phyloP scores from a whole-genome alignment of 2,113 vertebrate species.

The Nycticryphes semicollaris region DNA sequence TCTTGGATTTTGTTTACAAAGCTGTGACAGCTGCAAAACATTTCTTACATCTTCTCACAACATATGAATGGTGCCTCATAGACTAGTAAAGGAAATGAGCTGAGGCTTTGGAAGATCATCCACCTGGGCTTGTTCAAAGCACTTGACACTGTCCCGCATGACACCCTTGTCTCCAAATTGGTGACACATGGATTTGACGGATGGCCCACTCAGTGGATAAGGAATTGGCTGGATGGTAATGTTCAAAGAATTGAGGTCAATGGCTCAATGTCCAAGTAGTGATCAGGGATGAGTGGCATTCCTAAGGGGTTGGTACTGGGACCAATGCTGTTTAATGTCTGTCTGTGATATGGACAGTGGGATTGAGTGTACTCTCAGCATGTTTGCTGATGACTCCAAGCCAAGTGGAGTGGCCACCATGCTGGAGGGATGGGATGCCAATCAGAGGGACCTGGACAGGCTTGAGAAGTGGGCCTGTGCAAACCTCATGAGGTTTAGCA shows the following conservation, averaged over 20 bases:
- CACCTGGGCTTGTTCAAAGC: not conserved
- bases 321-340: not conserved
- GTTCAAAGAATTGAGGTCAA: not conserved
- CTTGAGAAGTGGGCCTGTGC: not conserved
- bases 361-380: not conserved
- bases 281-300: not conserved
- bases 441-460: not conserved
- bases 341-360: not conserved
- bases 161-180: not conserved
- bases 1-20: not conserved
- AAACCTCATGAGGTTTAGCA: not conserved
- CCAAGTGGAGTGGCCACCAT: not conserved
- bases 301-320: not conserved
- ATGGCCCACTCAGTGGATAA: not conserved
- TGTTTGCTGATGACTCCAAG: not conserved
- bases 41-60: not conserved
- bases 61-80: not conserved
- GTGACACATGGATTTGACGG: not conserved
- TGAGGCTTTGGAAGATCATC: not conserved
- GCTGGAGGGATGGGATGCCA: not conserved
- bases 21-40: not conserved
- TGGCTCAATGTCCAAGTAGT: not conserved
- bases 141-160: not conserved
- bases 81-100: not conserved
- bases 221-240: not conserved